A percentile compares a stretch with the other conserved stretches of the same genome.
Evolutionary conservation across 2,113 vertebrate genomes (phyloP).

Genomic region (Procapra przewalskii): DNA sequence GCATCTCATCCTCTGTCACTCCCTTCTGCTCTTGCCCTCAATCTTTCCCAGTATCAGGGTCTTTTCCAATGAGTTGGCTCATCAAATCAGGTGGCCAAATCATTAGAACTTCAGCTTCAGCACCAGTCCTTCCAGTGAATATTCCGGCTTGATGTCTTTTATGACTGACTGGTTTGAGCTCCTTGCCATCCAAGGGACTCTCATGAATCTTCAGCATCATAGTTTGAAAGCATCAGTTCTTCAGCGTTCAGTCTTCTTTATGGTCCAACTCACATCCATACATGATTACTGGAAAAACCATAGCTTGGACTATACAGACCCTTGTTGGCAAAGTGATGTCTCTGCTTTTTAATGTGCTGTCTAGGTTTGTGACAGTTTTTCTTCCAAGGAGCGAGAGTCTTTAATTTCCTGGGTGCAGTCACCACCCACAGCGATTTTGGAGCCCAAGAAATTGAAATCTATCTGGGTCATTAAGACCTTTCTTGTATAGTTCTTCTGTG

Average conservation of each 20-base stretch:
- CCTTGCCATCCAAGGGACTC: neutral
- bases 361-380: neutral
- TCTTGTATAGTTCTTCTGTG: neutral
- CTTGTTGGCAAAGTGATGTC: neutral
- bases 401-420: neutral
- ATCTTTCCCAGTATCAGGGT: neutral
- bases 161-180: neutral
- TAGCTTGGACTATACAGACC: neutral
- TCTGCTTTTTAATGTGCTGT: neutral
- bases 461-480: neutral
- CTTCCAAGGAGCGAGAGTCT: neutral
- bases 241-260: neutral
- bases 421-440: neutral
- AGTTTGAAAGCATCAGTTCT: neutral
- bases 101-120: neutral
- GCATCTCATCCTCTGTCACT: neutral
- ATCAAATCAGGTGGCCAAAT: neutral
- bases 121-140: neutral
- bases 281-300: neutral
- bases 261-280: neutral
- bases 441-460: neutral
- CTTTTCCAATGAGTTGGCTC: neutral
- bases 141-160: neutral
- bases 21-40: neutral
- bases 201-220: neutral